A percentile compares a stretch with the other conserved stretches of the same genome.
Evolutionary conservation across 2,888 invertebrate genomes (phyloP).

Genomic region (Strigamia transsilvanica): DNA sequence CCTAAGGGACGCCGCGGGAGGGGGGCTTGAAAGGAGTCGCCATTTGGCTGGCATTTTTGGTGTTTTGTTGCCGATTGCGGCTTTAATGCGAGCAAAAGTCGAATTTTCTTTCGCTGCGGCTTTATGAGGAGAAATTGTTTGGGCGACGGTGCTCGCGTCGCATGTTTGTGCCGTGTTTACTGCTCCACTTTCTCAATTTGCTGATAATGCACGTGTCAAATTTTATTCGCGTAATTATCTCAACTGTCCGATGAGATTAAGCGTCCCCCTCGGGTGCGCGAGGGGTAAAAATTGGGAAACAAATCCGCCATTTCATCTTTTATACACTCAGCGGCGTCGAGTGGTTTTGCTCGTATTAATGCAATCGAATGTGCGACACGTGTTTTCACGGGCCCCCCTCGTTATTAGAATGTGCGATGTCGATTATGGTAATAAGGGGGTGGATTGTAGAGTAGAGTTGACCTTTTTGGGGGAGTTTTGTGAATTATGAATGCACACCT

Average conservation of each 20-base stretch:
- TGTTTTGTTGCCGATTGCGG: not conserved
- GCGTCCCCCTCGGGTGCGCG: conserved; percentile 4
- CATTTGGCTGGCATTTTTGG: not conserved
- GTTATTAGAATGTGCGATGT: not conserved
- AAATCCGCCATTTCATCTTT: conserved; percentile 2
- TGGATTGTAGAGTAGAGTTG: not conserved
- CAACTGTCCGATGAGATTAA: conserved; percentile 52
- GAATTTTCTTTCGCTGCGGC: too few relatives aligned
- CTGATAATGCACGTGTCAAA: conserved; percentile 56
- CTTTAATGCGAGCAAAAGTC: not conserved
- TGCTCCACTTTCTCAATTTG: conserved; percentile 46
- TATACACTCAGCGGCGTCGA: not conserved
- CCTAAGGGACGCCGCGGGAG: not conserved
- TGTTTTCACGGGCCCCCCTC: conserved; percentile 6
- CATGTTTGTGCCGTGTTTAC: not conserved
- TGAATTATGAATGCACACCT: not conserved
- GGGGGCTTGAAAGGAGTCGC: not conserved
- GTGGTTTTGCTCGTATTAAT: conserved; percentile 2
- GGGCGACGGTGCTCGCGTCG: too few relatives aligned
- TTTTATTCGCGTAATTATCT: conserved; percentile 55
- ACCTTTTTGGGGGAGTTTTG: not conserved
- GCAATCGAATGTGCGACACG: conserved; percentile 8
- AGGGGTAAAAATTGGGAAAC: not conserved
- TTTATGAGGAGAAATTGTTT: too few relatives aligned
- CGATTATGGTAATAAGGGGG: conserved; percentile 18